Conservation (phyloP, 2,113 vertebrate genomes). For the Ptyas mucosa region DNA sequence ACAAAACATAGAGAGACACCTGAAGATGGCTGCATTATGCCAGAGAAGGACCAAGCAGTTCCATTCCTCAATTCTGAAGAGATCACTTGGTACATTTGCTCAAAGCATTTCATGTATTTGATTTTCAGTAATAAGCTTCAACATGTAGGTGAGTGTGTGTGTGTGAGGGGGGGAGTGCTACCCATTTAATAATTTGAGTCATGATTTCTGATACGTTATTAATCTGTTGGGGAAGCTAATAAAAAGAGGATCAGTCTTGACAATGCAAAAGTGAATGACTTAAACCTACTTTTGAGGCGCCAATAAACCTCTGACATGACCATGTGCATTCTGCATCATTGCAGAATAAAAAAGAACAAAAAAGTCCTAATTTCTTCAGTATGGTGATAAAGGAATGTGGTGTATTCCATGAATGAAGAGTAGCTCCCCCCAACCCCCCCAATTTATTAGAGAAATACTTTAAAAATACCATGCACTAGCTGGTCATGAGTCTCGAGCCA, state of each 20-base stretch:
- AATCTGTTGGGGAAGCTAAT: conserved; percentile 57
- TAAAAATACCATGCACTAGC: conserved; percentile 34
- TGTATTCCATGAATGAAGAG: conserved; percentile 49
- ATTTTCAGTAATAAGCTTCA: not conserved
- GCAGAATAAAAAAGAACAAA: conserved; percentile 40
- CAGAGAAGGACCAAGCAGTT: not conserved
- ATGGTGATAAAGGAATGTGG: conserved; percentile 18
- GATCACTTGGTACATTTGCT: not conserved
- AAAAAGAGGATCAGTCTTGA: conserved; percentile 44
- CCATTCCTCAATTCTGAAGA: not conserved
- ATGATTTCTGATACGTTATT: conserved; percentile 52
- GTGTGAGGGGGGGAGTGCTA: conserved; percentile 52
- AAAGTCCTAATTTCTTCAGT: conserved; percentile 24
- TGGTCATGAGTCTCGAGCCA: too few species aligned
- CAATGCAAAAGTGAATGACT: conserved; percentile 52
- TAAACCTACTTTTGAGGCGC: conserved; percentile 54
- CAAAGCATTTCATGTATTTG: not conserved
- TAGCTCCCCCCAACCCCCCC: conserved; percentile 14
- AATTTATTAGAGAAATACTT: conserved; percentile 29
- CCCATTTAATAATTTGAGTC: conserved; percentile 59
- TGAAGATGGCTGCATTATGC: not conserved
- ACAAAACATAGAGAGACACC: not conserved
- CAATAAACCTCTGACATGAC: conserved; percentile 68
- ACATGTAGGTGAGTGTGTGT: conserved; percentile 26
- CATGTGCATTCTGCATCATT: conserved; percentile 62